A percentile compares a stretch with the other conserved stretches of the same genome.
These are phyloP conservation scores for Eugnorisma glareosa DNA, from an alignment of 2,888 invertebrate genomes.

Conservation along the genomic window DNA sequence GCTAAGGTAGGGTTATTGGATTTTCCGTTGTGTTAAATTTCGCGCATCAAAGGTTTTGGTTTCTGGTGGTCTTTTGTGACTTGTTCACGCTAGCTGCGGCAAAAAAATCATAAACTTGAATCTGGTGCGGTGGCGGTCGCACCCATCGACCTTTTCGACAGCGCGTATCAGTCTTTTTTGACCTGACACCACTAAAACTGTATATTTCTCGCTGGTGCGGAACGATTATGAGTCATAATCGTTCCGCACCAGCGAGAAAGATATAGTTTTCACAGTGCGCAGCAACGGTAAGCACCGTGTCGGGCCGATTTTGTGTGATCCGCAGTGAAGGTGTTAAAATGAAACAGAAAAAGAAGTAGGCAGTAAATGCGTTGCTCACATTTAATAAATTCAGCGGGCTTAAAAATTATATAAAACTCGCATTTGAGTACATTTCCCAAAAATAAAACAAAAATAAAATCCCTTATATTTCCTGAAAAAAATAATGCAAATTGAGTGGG, in stretches of 20 bases:
- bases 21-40: constrained; percentile 3
- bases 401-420: not conserved
- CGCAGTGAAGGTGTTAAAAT: too few species aligned
- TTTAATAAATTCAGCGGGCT: not conserved
- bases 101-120: too few species aligned
- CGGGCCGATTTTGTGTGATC: too few species aligned
- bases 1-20: not conserved
- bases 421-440: not conserved
- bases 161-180: too few species aligned
- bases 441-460: not conserved
- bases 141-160: too few species aligned
- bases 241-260: too few species aligned
- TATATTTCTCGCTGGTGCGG: too few species aligned
- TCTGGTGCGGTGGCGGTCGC: too few species aligned
- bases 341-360: not conserved
- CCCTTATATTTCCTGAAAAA: not conserved
- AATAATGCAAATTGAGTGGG: constrained; percentile 39
- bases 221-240: too few species aligned
- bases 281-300: too few species aligned
- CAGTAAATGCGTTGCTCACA: not conserved
- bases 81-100: not conserved
- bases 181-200: too few species aligned
- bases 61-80: not conserved
- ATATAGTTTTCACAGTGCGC: too few species aligned
- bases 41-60: not conserved